These are phyloP conservation scores for Lasioglossum figueresi DNA, from an alignment of 2,888 invertebrate genomes.

Conservation along the genomic window DNA sequence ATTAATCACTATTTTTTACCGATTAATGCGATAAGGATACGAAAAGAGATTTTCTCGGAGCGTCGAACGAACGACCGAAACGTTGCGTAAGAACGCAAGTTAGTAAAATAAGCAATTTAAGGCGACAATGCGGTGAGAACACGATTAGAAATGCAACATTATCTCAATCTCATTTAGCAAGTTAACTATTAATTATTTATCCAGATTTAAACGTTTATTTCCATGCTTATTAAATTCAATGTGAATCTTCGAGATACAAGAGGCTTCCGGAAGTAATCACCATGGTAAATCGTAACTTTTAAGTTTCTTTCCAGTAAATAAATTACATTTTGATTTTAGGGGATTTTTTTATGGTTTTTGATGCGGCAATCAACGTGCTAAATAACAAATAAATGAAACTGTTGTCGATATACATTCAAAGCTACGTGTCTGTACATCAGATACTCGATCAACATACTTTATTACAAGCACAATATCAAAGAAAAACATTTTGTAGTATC, in stretches of 20 bases:
- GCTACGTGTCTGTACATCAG: neutral
- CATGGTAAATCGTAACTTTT: neutral
- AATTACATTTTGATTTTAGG: neutral
- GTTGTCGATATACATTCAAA: neutral
- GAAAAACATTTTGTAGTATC: neutral
- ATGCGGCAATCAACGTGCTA: neutral
- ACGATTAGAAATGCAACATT: neutral
- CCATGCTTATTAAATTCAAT: neutral
- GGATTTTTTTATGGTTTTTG: neutral
- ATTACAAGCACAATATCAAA: neutral
- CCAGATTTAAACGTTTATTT: neutral
- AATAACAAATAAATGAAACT: neutral
- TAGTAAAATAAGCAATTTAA: slow-evolving; percentile 14
- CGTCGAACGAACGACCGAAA: slow-evolving; percentile 33
- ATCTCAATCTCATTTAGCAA: neutral
- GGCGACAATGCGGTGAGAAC: slow-evolving; percentile 3
- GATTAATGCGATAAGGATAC: slow-evolving; percentile 56
- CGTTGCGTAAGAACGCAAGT: neutral
- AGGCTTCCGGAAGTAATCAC: neutral
- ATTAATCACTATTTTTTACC: slow-evolving; percentile 74
- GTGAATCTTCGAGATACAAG: neutral
- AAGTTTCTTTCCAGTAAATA: neutral
- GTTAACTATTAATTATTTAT: neutral
- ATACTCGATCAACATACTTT: neutral
- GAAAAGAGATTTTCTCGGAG: slow-evolving; percentile 39